A percentile compares a stretch with the other conserved stretches of the same genome.
Conservation (phyloP, 2,797 vertebrate genomes). For the Enteromius thamalakanensis region DNA sequence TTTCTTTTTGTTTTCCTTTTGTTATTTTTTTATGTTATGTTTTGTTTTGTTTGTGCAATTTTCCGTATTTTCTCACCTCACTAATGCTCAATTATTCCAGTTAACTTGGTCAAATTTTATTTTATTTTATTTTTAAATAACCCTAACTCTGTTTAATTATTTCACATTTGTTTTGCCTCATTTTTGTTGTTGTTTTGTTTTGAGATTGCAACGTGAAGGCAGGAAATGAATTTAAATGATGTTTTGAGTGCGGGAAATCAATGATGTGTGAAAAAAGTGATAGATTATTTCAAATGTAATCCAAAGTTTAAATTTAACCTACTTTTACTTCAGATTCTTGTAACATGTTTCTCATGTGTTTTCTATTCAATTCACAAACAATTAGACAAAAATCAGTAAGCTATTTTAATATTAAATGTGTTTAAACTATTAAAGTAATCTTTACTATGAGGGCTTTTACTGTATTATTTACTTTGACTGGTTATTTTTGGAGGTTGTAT, state of each 20-base stretch:
- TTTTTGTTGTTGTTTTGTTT: constrained; percentile 4
- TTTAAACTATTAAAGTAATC: not conserved
- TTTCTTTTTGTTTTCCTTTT: not conserved
- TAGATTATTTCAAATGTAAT: not conserved
- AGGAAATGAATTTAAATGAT: not conserved
- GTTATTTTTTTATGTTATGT: not conserved
- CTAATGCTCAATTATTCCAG: not conserved
- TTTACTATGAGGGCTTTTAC: not conserved
- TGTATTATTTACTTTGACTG: not conserved
- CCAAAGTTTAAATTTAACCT: not conserved
- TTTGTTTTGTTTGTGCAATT: not conserved
- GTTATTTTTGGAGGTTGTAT: not conserved
- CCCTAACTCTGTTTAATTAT: not conserved
- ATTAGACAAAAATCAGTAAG: not conserved
- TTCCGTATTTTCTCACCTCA: not conserved
- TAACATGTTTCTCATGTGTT: not conserved
- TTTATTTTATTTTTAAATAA: not conserved
- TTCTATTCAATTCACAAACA: not conserved
- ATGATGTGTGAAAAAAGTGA: not conserved
- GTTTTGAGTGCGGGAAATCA: not conserved
- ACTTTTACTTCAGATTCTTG: not conserved
- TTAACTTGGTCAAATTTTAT: not conserved
- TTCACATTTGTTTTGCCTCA: not conserved
- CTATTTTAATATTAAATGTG: not conserved
- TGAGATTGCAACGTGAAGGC: not conserved